These are phyloP conservation scores for Perca flavescens DNA, from an alignment of 2,113 vertebrate species.

Conservation along the genomic window DNA sequence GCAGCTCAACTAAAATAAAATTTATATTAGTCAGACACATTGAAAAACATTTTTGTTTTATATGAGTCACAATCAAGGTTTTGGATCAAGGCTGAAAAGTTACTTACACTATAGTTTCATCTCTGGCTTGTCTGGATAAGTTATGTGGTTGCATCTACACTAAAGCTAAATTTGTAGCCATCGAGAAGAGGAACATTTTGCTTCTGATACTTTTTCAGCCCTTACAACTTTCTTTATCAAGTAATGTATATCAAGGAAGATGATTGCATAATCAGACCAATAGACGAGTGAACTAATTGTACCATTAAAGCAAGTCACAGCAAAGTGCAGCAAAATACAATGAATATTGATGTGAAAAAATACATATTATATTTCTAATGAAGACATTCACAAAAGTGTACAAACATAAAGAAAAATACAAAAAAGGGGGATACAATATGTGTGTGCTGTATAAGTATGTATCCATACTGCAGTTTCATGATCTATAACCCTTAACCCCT, in stretches of 20 bases:
- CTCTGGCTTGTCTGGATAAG: neutral
- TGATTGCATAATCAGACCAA: neutral
- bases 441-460: neutral
- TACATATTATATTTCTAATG: neutral
- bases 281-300: neutral
- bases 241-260: neutral
- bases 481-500: neutral
- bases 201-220: neutral
- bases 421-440: neutral
- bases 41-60: conserved; percentile 12
- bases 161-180: neutral
- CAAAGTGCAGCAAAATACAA: neutral
- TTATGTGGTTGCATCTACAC: neutral
- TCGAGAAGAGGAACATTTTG: neutral
- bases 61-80: neutral
- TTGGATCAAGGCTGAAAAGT: conserved; percentile 4
- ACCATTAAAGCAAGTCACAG: neutral
- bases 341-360: neutral
- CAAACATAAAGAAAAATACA: neutral
- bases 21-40: conserved; percentile 14
- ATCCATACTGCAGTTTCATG: neutral
- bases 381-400: neutral
- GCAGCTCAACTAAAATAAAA: conserved; percentile 30
- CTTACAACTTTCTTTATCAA: neutral
- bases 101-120: neutral